Percentiles rank a stretch among this genome's conserved stretches.
Evolutionary conservation across 2,797 vertebrate genomes (phyloP).

Genomic region (Melanotaenia pygmaea): DNA sequence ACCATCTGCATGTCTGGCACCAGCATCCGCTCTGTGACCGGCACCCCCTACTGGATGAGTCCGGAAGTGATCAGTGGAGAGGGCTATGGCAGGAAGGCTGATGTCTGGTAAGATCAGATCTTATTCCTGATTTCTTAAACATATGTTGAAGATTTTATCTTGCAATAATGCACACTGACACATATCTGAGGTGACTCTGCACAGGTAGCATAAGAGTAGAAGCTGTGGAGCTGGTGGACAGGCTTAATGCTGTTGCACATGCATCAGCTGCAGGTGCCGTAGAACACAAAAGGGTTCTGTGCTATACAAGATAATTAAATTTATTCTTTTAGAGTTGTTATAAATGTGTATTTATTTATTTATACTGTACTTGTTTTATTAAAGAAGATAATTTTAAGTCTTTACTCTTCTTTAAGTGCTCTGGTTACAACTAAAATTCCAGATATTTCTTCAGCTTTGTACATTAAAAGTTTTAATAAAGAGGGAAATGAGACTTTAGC

Average conservation of each 20-base stretch:
- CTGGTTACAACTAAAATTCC: too few relatives aligned
- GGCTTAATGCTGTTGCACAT: neutral
- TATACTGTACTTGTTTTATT: neutral
- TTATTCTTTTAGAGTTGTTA: neutral
- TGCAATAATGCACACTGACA: neutral
- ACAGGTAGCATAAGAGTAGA: neutral
- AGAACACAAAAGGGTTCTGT: neutral
- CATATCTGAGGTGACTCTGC: neutral
- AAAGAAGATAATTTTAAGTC: neutral
- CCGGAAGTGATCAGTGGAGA: slow-evolving; percentile 99
- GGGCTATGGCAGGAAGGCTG: slow-evolving; percentile 96
- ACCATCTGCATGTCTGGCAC: slow-evolving; percentile 98
- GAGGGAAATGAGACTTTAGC: too few relatives aligned
- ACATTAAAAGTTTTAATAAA: neutral
- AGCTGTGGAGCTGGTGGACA: neutral
- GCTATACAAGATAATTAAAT: neutral
- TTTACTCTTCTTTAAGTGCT: neutral
- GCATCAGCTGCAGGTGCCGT: neutral
- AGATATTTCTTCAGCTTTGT: neutral
- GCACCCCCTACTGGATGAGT: slow-evolving; percentile 99
- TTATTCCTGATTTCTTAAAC: neutral
- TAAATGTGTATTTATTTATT: neutral
- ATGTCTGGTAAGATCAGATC: slow-evolving; percentile 89
- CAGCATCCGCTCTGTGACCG: slow-evolving; percentile 94
- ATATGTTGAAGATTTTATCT: rapidly evolving